Base-by-base conservation (phyloP, 2,113 vertebrate species). In the Oncorhynchus masou region DNA sequence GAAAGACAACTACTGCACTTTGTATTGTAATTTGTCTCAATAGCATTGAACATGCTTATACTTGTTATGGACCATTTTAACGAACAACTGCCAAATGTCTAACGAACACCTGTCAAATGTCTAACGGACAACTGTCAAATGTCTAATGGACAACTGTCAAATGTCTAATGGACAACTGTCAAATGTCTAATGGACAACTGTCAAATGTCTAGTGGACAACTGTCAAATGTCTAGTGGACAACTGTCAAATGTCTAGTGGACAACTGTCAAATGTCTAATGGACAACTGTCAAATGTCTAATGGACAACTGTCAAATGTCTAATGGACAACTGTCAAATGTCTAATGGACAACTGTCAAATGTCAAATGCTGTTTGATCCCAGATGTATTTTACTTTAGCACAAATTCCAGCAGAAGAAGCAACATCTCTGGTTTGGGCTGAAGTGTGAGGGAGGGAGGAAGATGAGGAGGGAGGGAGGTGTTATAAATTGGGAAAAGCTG, bases 311-410 rank as follows among this genome's bases (percentile, higher is more conserved):
- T n/a, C n/a, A n/a, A n/a, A n/a, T n/a, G n/a, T n/a, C n/a, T n/a
- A n/a, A n/a, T n/a, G n/a, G n/a, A 54, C 71, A 69, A 39, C 67
- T 68, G 27, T 7, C 2, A 3, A 59, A 39, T 11, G 70, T 45
- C 39, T 45, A 45, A 45, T 75, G 73, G 19, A 74, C 39, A n/a
- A 59, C 64, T 74, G 39, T 9, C 39, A 39, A 39, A 39, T 81
- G 78, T 83, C 79, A 87, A 74, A 78, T 65, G 67, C 81, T 80
- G 80, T 85, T 81, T 84, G 83, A 86, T 81, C 65, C 27, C 75
- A 49, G 9, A 22, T 74, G n/a, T 45, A 24, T 74, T 31, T 22
- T 22, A 11, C 19, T 62, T 16, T 16, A 22, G 59, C 51, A 16
- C 51, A 54, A 4, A 54, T 54, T 54, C 16, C 51, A 19, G 4